Evolutionary conservation across 2,888 invertebrate species (phyloP), one percentile per base, ranked within the genome.

Genomic region (Brenthis daphne): DNA sequence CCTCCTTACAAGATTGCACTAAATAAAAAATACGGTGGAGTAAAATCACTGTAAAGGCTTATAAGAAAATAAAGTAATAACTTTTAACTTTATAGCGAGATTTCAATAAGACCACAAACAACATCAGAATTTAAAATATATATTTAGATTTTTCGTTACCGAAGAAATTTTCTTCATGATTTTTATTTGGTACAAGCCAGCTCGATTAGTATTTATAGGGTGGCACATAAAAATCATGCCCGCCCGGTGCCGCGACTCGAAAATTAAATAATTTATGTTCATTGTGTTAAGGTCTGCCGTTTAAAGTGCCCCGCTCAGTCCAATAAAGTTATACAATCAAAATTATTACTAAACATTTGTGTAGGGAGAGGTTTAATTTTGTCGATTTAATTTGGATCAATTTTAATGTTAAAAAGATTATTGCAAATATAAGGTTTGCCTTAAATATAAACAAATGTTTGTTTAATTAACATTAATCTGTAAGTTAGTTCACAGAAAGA

Each of bases 221-320:
- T 67, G 69, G 67, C 72, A 71, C 70, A 70, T 77, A 77, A 77
- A 75, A 76, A 73, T 71, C 73, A 65, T 57, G 60, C 51, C 57
- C 67, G 71, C 68, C 67, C 76, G 77, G 75, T 75, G 76, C 75
- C 63, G 70, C 50, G 61, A 55, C 61, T 43, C 51, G 77, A 76
- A 79, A 81, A 83, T 83, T 81, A 81, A 82, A 82, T 81, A 81
- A 81, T 84, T 84, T 80, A 83, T 79, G 81, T 79, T 83, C 77
- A 81, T 81, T 76, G 80, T 78, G 67, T 69, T 67, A 64, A 74
- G 57, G 69, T 70, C 68, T 60, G 68, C 50, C 43, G 70, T 65
- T 55, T 57, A 63, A 14, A 29, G 20, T 55, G 14, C 55, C 50
- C 60, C 20, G 43, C 14, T 67, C 67, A 14, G 29, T 54, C 0